Evolutionary conservation across 92 coral and sea anemone genomes (phyloP), one percentile per base, ranked within the genome.

Genomic region (Porites rus): DNA sequence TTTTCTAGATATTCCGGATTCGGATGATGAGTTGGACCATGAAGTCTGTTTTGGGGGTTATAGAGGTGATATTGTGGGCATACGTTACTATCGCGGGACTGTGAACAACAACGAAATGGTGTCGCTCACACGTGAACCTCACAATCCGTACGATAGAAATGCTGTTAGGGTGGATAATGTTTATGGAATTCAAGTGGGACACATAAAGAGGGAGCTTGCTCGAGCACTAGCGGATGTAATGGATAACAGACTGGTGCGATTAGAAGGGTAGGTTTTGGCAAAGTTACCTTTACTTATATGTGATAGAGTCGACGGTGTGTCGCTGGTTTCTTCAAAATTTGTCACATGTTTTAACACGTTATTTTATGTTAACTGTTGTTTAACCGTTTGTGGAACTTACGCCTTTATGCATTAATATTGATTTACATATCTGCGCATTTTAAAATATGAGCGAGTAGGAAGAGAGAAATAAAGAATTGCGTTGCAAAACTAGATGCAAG

Each of bases 81-180:
- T 94, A 51, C 94, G 97, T 31, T 94, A 94, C 78, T 94, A 94
- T 51, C 79, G 91, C 24, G 97, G 97, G 25, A 89, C 92, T 4
- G 97, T 94, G 51, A 92, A 89, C 90, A 87, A 86, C 83, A 91
- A 91, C 56, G 97, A 94, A 69, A 91, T 94, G 97, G 97, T 94
- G 14, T 94, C 97, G 0, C 86, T 94, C 16, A 51, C 62, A 22
- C 84, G 97, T 51, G 97, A 94, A 77, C 97, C 97, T 1, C 88
- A 82, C 77, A 94, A 94, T 60, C 95, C 92, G n/a, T 94, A 94
- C 88, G 97, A 94, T 77, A 83, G 91, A 74, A 94, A 94, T 51
- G 97, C 97, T 12, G 89, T 94, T n/a, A 87, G 97, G 4, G 91
- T 94, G 7, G 92, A 92, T 17, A 94, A 94, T 87, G 97, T 94